These are phyloP conservation scores for Phylloscopus trochiloides DNA, from an alignment of 2,113 vertebrate species.

Conservation along the genomic window DNA sequence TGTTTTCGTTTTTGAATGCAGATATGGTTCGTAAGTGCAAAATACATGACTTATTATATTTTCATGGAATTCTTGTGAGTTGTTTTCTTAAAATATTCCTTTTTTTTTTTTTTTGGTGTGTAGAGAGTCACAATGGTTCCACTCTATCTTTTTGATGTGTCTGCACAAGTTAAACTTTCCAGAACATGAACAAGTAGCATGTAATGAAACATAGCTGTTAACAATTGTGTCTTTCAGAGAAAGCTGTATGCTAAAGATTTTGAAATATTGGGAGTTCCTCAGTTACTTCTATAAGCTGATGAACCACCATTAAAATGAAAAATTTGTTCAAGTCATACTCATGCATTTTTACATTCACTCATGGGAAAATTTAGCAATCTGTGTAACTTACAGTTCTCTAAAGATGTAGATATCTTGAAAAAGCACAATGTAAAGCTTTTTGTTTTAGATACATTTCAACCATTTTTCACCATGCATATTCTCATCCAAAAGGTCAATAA, in stretches of 20 bases:
- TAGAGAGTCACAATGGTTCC: fast-evolving
- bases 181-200: neutral
- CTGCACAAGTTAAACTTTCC: neutral
- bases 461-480: neutral
- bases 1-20: neutral
- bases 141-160: neutral
- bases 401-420: neutral
- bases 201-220: neutral
- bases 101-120: neutral
- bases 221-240: neutral
- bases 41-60: neutral
- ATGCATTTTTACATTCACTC: neutral
- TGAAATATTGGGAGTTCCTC: neutral
- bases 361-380: neutral
- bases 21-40: neutral
- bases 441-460: neutral
- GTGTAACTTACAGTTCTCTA: neutral
- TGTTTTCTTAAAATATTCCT: neutral
- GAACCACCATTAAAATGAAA: neutral
- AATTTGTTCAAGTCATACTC: neutral
- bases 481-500: neutral
- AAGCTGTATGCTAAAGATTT: neutral
- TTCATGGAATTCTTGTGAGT: neutral
- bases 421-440: neutral
- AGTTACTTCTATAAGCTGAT: neutral